These are phyloP conservation scores for Aradophagus sp. DNA, from an alignment of 1,140 invertebrate genomes.

Conservation along the genomic window DNA sequence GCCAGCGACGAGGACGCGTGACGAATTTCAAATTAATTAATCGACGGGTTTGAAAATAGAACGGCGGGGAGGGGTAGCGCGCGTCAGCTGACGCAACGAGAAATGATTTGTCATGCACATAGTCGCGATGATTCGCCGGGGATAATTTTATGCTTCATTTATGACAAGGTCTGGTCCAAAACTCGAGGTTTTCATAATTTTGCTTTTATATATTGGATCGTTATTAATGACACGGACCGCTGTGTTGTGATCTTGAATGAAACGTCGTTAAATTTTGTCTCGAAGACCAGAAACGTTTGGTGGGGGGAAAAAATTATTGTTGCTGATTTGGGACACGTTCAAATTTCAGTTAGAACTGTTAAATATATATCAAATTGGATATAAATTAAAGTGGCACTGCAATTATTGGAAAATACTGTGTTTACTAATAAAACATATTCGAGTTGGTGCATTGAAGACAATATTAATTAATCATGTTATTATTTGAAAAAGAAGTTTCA, in stretches of 20 bases:
- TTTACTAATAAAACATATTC: too few relatives aligned
- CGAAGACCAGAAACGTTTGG: not conserved
- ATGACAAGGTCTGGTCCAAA: constrained; percentile 38
- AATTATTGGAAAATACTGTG: too few relatives aligned
- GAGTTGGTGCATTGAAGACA: too few relatives aligned
- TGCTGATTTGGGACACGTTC: constrained; percentile 18
- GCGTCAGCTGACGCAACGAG: constrained; percentile 38
- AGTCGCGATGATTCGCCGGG: constrained; percentile 33
- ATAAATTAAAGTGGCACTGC: too few relatives aligned
- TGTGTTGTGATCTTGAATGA: constrained; percentile 12
- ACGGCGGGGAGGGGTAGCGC: constrained; percentile 8
- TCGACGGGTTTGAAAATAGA: constrained; percentile 43
- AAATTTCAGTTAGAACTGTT: not conserved
- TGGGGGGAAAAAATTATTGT: not conserved
- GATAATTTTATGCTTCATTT: constrained; percentile 57
- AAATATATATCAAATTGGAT: too few relatives aligned
- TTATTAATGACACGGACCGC: constrained; percentile 21
- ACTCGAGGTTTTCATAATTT: constrained; percentile 30
- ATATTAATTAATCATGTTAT: too few relatives aligned
- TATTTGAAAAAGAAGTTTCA: too few relatives aligned
- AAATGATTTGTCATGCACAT: constrained; percentile 42
- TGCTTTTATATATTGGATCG: constrained; percentile 43
- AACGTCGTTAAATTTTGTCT: constrained; percentile 19
- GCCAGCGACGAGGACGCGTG: constrained; percentile 11
- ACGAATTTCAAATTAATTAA: constrained; percentile 47